These are phyloP conservation scores for Cenopis cana DNA, from an alignment of 2,888 invertebrate genomes.

Conservation along the genomic window DNA sequence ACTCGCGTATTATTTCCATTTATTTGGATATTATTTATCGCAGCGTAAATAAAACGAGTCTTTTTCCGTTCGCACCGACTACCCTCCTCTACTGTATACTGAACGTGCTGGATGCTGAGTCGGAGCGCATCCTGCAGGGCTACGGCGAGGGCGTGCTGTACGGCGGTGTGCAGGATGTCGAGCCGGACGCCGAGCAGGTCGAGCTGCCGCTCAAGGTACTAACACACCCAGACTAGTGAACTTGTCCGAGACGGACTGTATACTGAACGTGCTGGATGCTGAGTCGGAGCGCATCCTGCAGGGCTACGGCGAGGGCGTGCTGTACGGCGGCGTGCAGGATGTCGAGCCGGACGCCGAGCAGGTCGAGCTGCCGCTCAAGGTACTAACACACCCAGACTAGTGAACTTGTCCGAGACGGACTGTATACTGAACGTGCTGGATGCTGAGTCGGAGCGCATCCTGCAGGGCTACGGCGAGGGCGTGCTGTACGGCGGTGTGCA, in stretches of 20 bases:
- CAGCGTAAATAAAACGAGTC: no score
- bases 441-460: slow-evolving; percentile 75
- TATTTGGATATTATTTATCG: no score
- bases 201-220: no score
- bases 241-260: slow-evolving; percentile 72
- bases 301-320: slow-evolving; percentile 68
- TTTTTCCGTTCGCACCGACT: no score
- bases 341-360: slow-evolving; percentile 42
- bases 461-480: slow-evolving; percentile 69
- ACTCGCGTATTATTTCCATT: no score
- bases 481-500: slow-evolving; percentile 77
- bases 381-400: slow-evolving; percentile 44
- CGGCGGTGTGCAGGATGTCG: no score
- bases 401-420: slow-evolving; percentile 72
- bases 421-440: slow-evolving; percentile 73
- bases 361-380: slow-evolving; percentile 26
- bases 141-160: no score
- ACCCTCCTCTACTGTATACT: no score
- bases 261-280: slow-evolving; percentile 72
- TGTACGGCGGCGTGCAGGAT: slow-evolving; percentile 75
- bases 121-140: no score
- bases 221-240: slow-evolving; percentile 57
- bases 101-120: no score
- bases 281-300: slow-evolving; percentile 76
- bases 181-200: no score